phyloP scores from a whole-genome alignment of 2,888 invertebrate genomes.

The Brachyopa scutellaris region DNA sequence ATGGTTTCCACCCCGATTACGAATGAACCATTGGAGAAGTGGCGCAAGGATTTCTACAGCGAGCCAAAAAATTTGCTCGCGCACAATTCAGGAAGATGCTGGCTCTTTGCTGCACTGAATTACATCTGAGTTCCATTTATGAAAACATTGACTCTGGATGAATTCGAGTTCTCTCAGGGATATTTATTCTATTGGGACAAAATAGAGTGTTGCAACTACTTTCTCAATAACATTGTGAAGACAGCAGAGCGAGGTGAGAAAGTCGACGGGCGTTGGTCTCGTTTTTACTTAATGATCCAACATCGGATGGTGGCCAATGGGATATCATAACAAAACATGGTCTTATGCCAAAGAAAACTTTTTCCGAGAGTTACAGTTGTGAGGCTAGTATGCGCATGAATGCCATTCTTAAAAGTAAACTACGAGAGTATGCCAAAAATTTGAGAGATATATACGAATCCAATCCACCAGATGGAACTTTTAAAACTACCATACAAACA shows the following conservation, averaged over 20 bases:
- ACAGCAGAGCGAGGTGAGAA: constrained; percentile 88
- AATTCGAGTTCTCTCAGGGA: constrained; percentile 95
- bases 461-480: constrained; percentile 85
- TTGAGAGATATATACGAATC: constrained; percentile 86
- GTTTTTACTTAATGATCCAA: constrained; percentile 90
- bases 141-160: constrained; percentile 91
- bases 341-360: constrained; percentile 93
- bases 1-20: constrained; percentile 77
- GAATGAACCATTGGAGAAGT: constrained; percentile 78
- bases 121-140: constrained; percentile 92
- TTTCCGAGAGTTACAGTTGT: constrained; percentile 91
- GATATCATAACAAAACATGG: constrained; percentile 95
- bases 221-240: constrained; percentile 90
- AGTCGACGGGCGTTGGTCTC: constrained; percentile 90
- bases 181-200: constrained; percentile 97
- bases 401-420: constrained; percentile 90
- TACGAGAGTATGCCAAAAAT: constrained; percentile 91
- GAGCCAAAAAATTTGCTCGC: constrained; percentile 91
- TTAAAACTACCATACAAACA: constrained; percentile 85
- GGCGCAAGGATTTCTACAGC: constrained; percentile 85
- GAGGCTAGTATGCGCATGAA: constrained; percentile 90
- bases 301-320: constrained; percentile 95
- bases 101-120: constrained; percentile 94
- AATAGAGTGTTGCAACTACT: constrained; percentile 93
- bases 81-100: constrained; percentile 94